Conservation (phyloP, 2,888 invertebrate genomes). For the Athalia rosae region DNA sequence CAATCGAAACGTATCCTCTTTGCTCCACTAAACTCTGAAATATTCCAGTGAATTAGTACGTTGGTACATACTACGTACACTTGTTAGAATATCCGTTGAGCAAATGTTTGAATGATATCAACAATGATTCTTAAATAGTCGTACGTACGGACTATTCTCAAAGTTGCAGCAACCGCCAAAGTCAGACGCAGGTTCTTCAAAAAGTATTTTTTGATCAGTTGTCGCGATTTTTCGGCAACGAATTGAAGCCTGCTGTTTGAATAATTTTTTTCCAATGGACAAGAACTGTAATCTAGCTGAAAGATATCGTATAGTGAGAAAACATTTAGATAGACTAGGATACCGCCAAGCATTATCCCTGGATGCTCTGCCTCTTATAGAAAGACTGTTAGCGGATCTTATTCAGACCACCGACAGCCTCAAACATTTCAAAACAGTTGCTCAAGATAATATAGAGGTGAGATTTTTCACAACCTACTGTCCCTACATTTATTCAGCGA, state of each 20-base stretch:
- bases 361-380: constrained; percentile 87
- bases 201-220: too few relatives aligned
- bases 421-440: constrained; percentile 87
- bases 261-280: constrained; percentile 30
- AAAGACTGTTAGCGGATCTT: constrained; percentile 87
- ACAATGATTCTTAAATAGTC: too few relatives aligned
- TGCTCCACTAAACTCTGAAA: too few relatives aligned
- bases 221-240: not conserved
- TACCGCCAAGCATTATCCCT: constrained; percentile 85
- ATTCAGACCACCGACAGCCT: constrained; percentile 91
- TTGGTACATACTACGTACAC: too few relatives aligned
- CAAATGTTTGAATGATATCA: too few relatives aligned
- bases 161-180: too few relatives aligned
- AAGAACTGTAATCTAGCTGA: constrained; percentile 64
- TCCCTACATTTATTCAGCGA: not conserved
- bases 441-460: constrained; percentile 82
- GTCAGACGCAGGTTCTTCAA: too few relatives aligned
- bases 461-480: constrained; percentile 47
- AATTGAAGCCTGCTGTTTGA: not conserved
- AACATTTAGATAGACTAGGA: constrained; percentile 88
- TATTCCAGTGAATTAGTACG: too few relatives aligned
- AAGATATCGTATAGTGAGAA: constrained; percentile 76
- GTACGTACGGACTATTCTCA: too few relatives aligned
- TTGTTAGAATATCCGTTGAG: too few relatives aligned
- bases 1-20: too few relatives aligned